These are phyloP conservation scores for Trichomalopsis sarcophagae DNA, from an alignment of 1,140 invertebrate species.

Conservation along the genomic window DNA sequence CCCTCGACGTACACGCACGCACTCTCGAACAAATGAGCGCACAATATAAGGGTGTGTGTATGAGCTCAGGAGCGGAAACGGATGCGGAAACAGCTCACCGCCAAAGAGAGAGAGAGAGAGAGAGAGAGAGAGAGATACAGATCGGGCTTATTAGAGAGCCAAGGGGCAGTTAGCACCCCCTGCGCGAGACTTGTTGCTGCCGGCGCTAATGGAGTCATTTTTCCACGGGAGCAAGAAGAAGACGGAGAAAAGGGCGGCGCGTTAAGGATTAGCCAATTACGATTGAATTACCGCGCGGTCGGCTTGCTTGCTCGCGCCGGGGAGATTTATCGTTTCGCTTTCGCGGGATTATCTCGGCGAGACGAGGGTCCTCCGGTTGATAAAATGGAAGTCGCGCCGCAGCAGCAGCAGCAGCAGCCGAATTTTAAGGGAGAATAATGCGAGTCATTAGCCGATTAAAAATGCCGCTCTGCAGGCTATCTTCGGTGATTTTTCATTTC, in stretches of 20 bases:
- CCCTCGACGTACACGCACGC: background rate
- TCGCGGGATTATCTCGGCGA: slow-evolving; percentile 30
- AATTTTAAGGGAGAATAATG: slow-evolving; percentile 45
- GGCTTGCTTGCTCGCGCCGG: slow-evolving; percentile 49
- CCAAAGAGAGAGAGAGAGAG: background rate
- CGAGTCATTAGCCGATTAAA: slow-evolving; percentile 33
- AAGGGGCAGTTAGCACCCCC: slow-evolving; percentile 68
- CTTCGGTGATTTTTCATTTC: slow-evolving; percentile 26
- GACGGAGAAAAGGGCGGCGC: slow-evolving; percentile 50
- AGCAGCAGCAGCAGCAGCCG: background rate
- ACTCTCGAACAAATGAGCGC: slow-evolving; percentile 9
- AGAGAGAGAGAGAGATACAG: slow-evolving; percentile 61
- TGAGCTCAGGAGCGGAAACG: background rate
- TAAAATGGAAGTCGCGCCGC: background rate
- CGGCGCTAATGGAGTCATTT: slow-evolving; percentile 73
- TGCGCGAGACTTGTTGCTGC: slow-evolving; percentile 66
- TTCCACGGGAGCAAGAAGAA: slow-evolving; percentile 57
- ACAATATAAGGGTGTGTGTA: background rate
- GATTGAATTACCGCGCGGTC: slow-evolving; percentile 70
- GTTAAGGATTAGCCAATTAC: slow-evolving; percentile 75
- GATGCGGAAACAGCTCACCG: slow-evolving; percentile 17
- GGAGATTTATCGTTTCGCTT: slow-evolving; percentile 66
- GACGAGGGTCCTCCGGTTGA: slow-evolving; percentile 6
- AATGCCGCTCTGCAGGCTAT: background rate
- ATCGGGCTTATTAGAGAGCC: slow-evolving; percentile 69